Evolutionary conservation across 2,797 vertebrate genomes (phyloP).

Genomic region (Tauraco hartlaubi): DNA sequence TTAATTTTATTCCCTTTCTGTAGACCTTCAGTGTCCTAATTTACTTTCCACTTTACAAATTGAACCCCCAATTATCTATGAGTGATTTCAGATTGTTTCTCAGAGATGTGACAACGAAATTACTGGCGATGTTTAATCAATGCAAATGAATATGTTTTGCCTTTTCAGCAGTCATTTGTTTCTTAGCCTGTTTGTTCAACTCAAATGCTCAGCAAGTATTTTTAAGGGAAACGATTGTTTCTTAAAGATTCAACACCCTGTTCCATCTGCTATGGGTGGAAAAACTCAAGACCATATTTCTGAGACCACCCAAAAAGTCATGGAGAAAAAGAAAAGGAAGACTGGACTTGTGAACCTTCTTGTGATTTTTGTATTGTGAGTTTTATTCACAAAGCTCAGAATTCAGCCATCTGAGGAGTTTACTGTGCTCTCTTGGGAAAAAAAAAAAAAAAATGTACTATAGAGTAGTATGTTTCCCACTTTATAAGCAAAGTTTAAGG

Average conservation of each 20-base stretch:
- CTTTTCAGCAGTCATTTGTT: neutral
- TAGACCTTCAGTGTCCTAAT: neutral
- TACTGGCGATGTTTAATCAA: neutral
- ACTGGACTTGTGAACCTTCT: neutral
- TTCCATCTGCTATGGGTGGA: neutral
- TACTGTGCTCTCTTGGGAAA: neutral
- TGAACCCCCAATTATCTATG: neutral
- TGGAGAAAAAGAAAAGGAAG: neutral
- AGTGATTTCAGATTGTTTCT: neutral
- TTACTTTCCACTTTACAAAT: neutral
- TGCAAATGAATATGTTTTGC: neutral
- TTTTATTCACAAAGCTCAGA: neutral
- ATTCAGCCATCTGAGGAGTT: neutral
- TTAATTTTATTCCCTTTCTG: neutral
- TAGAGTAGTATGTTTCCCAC: neutral
- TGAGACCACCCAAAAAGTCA: conserved; percentile 24
- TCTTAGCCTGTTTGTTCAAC: neutral
- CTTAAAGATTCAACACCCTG: neutral
- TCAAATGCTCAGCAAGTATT: neutral
- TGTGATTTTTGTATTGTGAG: neutral
- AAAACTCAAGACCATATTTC: neutral
- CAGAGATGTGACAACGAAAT: neutral
- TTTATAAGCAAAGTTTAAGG: conserved; percentile 1
- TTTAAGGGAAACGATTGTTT: conserved; percentile 4
- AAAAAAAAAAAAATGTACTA: neutral